Evolutionary conservation across 2,797 vertebrate genomes (phyloP).

Genomic region (Danio aesculapii): DNA sequence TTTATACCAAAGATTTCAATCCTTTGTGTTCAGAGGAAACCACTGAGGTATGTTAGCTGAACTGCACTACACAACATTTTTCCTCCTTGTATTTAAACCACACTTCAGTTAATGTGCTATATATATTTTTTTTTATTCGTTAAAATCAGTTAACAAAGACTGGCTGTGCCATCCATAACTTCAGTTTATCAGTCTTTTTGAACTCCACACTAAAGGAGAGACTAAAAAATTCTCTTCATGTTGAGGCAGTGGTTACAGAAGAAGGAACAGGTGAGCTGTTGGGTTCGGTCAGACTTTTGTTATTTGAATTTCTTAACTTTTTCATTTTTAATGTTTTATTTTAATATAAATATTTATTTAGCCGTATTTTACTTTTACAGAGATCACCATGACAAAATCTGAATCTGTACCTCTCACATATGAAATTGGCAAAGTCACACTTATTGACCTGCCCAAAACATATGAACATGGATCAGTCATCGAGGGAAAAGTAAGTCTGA

Average conservation of each 20-base stretch:
- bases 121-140: neutral
- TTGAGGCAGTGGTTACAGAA: conserved; percentile 42
- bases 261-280: conserved; percentile 57
- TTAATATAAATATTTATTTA: neutral
- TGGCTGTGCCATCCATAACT: conserved; percentile 38
- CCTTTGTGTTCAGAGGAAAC: conserved; percentile 34
- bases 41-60: conserved; percentile 8
- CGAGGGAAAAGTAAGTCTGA: conserved; percentile 53
- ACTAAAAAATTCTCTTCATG: neutral
- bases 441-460: conserved; percentile 42
- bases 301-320: too few relatives aligned
- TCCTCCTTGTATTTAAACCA: neutral
- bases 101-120: neutral
- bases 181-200: conserved; percentile 20
- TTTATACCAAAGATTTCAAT: too few relatives aligned
- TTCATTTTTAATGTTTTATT: neutral
- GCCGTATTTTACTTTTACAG: conserved; percentile 20
- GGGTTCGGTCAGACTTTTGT: neutral
- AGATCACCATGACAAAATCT: conserved; percentile 28
- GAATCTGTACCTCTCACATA: conserved; percentile 1
- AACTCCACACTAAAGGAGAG: neutral
- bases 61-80: neutral
- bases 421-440: conserved; percentile 32
- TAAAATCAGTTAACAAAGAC: neutral
- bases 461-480: conserved; percentile 41